Percentiles rank a stretch among this genome's conserved stretches.
Conservation (phyloP, 2,113 vertebrate genomes). For the Podarcis cretensis region DNA sequence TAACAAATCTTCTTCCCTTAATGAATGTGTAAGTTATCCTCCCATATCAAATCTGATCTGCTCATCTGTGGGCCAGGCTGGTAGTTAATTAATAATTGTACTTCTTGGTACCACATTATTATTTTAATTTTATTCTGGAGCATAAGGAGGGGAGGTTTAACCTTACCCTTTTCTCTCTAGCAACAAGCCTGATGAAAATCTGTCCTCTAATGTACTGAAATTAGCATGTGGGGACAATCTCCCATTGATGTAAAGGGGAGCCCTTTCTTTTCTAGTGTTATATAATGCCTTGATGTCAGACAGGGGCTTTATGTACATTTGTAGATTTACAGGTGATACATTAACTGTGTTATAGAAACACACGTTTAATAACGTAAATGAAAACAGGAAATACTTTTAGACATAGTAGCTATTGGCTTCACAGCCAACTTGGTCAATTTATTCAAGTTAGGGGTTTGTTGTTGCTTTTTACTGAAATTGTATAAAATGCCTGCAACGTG, state of each 20-base stretch:
- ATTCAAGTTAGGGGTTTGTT: not conserved
- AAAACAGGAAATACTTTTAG: not conserved
- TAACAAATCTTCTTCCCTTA: not conserved
- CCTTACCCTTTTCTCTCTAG: not conserved
- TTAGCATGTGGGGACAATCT: not conserved
- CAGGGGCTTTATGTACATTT: not conserved
- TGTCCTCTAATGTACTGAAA: not conserved
- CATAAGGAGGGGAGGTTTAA: not conserved
- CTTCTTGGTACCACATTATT: too few relatives aligned
- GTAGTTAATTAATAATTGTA: too few relatives aligned
- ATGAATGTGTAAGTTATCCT: not conserved
- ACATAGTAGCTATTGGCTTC: not conserved
- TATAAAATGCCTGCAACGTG: not conserved
- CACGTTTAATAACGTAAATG: not conserved
- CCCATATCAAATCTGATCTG: not conserved
- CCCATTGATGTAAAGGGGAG: not conserved
- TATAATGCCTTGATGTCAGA: not conserved
- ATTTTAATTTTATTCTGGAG: not conserved
- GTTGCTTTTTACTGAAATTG: conserved; percentile 1
- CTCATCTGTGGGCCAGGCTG: not conserved
- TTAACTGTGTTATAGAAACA: not conserved
- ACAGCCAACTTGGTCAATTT: not conserved
- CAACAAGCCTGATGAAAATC: not conserved
- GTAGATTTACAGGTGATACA: not conserved
- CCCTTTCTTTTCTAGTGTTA: not conserved